These are phyloP conservation scores for Sebastes variabilis DNA, from an alignment of 2,797 vertebrate species.

Conservation along the genomic window DNA sequence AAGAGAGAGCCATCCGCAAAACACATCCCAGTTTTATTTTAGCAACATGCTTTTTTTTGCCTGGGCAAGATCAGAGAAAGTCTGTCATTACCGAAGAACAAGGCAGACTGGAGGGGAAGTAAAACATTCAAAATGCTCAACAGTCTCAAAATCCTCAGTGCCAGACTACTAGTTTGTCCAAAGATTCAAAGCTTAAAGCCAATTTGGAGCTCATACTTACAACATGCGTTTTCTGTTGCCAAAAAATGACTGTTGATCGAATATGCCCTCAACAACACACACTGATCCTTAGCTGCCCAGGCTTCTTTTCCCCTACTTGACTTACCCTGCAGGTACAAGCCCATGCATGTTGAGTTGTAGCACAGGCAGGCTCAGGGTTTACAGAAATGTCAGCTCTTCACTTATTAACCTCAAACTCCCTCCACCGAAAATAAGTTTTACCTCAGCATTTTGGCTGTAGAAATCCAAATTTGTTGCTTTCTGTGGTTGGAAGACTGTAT, in stretches of 20 bases:
- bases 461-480: background rate
- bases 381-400: conserved; percentile 20
- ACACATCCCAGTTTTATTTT: conserved; percentile 51
- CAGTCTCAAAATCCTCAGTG: conserved; percentile 6
- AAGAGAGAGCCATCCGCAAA: conserved; percentile 41
- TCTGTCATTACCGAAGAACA: conserved; percentile 34
- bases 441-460: background rate
- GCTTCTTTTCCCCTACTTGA: conserved; percentile 16
- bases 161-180: background rate
- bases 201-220: conserved; percentile 57
- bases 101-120: conserved; percentile 24
- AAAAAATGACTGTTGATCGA: conserved; percentile 7
- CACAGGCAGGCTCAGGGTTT: conserved; percentile 34
- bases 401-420: background rate
- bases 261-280: background rate
- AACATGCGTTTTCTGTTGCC: conserved; percentile 37
- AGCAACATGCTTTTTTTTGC: conserved; percentile 27
- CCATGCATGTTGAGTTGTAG: conserved; percentile 38
- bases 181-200: conserved; percentile 4
- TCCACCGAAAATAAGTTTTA: background rate
- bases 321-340: conserved; percentile 54
- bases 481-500: background rate
- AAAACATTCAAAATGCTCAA: conserved; percentile 33
- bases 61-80: conserved; percentile 35
- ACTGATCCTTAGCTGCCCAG: conserved; percentile 12